Base-by-base conservation (phyloP, 2,888 invertebrate species). In the Synanthedon vespiformis region DNA sequence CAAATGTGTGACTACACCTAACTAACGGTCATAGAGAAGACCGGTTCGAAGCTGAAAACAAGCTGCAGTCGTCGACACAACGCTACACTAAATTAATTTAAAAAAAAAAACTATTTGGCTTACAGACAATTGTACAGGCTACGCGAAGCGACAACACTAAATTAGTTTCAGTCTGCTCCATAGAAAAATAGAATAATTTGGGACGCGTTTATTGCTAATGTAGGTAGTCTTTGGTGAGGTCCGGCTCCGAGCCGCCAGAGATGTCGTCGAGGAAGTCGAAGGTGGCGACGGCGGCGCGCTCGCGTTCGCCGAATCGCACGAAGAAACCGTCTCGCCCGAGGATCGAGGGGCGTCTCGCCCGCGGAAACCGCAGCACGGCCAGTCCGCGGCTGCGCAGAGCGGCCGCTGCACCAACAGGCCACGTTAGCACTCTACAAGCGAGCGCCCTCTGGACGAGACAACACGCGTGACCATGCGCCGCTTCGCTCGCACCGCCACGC, bases 191-290 rank as follows among this genome's bases (percentile, higher is more conserved):
- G 76, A 78, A 70, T 56, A 73, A 14, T 77, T 69, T 74, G 67
- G 71, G 75, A 68, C 70, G 69, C 73, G 64, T 71, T 72, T 76
- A 79, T 75, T 74, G 75, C 77, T 79, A 76, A 68, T 67, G 66
- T 72, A 77, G 70, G 73, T 75, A 82, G 82, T 84, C 80, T 79
- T 80, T 83, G 83, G 82, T 72, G 67, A 74, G 74, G 60, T 74
- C 84, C 65, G 83, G 84, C 57, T 81, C 74, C 56, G 81, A 77
- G 58, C 74, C 77, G 59, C 70, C 79, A 65, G 88, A 81, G 64
- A 92, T 79, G 67, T 92, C 92, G 78, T 94, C 92, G 64, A 94
- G 89, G 88, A 94, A 94, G 85, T 94, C 93, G 85, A 94, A 94
- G 65, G 90, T 91, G 58, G 93, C 92, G 62, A 94, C 92, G 57